These are phyloP conservation scores for Lagocephalus sceleratus DNA, from an alignment of 2,797 vertebrate species.

Conservation along the genomic window DNA sequence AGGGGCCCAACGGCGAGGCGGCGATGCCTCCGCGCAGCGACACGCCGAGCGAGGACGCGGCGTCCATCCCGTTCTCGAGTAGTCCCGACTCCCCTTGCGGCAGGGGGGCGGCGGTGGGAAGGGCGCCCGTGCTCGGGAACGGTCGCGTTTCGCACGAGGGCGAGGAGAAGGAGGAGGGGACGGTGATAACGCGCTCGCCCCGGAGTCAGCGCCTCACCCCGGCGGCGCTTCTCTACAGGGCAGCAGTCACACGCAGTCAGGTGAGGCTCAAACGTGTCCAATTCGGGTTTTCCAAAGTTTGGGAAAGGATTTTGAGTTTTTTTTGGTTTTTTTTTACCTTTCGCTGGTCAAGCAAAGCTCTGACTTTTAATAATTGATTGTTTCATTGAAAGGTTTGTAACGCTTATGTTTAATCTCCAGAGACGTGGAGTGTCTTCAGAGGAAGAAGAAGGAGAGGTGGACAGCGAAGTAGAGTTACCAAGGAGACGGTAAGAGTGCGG, in stretches of 20 bases:
- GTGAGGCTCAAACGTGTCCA: conserved; percentile 56
- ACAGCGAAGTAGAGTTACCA: conserved; percentile 92
- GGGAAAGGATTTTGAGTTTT: neutral
- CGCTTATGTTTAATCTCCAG: conserved; percentile 41
- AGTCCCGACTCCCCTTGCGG: conserved; percentile 87
- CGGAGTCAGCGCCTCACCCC: conserved; percentile 86
- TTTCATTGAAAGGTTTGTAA: neutral
- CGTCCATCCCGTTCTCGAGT: conserved; percentile 85
- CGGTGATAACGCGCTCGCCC: conserved; percentile 74
- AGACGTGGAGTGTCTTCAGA: conserved; percentile 91
- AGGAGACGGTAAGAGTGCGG: conserved; percentile 79
- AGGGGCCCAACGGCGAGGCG: conserved; percentile 52
- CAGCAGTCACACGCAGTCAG: conserved; percentile 92
- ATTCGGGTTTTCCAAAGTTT: neutral
- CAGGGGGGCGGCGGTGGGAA: conserved; percentile 72
- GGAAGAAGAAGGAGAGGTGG: conserved; percentile 94
- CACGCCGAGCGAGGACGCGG: conserved; percentile 86
- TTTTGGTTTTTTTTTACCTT: neutral
- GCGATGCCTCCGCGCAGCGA: conserved; percentile 81
- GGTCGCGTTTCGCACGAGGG: conserved; percentile 64
- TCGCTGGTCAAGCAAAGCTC: neutral
- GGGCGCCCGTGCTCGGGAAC: conserved; percentile 62
- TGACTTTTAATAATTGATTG: neutral
- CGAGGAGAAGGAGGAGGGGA: conserved; percentile 80
- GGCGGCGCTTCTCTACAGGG: conserved; percentile 89